A percentile compares a stretch with the other conserved stretches of the same genome.
phyloP scores from a whole-genome alignment of 2,113 vertebrate species.

The Aspiorhynchus laticeps region DNA sequence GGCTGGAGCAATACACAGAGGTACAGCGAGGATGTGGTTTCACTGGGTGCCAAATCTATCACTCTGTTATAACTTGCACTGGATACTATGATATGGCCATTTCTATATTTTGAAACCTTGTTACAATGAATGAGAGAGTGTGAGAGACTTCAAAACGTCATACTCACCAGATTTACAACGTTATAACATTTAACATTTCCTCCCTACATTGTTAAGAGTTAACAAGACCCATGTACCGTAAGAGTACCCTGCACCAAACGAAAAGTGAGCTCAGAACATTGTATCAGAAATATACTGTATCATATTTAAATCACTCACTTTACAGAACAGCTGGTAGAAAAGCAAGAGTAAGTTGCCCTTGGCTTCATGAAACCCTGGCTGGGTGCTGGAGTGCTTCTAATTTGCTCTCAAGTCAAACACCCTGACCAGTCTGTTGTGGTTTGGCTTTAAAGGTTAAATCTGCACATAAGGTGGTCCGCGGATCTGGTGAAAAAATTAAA shows the following conservation, averaged over 20 bases:
- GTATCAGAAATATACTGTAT: slow-evolving; percentile 27
- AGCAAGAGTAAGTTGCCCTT: background rate
- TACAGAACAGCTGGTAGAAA: slow-evolving; percentile 13
- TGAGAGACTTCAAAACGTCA: slow-evolving; percentile 24
- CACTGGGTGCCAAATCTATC: slow-evolving; percentile 32
- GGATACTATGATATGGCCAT: slow-evolving; percentile 36
- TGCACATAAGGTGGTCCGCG: background rate
- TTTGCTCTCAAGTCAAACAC: slow-evolving; percentile 22
- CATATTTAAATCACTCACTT: slow-evolving; percentile 9
- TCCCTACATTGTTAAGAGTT: slow-evolving; percentile 31
- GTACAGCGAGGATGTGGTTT: slow-evolving; percentile 25
- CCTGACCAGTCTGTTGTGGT: slow-evolving; percentile 25
- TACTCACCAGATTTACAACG: slow-evolving; percentile 38
- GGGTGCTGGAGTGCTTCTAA: slow-evolving; percentile 9
- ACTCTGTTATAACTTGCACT: slow-evolving; percentile 22
- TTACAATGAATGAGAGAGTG: slow-evolving; percentile 20
- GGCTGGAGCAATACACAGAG: background rate
- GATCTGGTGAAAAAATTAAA: background rate
- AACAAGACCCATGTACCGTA: slow-evolving; percentile 4
- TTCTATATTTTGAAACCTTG: slow-evolving; percentile 9
- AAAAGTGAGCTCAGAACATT: slow-evolving; percentile 27
- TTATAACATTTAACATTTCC: slow-evolving; percentile 50
- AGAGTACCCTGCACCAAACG: background rate
- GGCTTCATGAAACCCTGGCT: slow-evolving; percentile 18
- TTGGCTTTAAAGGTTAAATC: slow-evolving; percentile 19